Conservation (phyloP, 2,888 invertebrate genomes). For the Syrista parreyssii region DNA sequence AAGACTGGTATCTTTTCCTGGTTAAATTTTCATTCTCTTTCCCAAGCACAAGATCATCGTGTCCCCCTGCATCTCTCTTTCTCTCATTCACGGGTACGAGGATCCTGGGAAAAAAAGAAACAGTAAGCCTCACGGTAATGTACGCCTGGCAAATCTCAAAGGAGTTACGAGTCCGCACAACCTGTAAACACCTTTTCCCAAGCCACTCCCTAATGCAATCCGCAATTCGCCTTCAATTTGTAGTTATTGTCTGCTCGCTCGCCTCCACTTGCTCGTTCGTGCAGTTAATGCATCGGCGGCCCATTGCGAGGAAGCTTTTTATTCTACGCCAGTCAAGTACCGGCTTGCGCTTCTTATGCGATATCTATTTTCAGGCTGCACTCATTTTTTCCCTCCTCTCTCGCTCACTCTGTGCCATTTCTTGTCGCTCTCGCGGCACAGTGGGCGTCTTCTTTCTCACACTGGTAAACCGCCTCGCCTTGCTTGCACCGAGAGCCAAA, state of each 20-base stretch:
- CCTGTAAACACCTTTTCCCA: slow-evolving; percentile 35
- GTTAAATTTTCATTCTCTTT: not conserved
- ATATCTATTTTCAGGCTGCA: too few species aligned
- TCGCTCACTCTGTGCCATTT: not conserved
- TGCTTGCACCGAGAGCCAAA: too few species aligned
- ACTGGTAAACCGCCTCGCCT: too few species aligned
- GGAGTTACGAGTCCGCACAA: slow-evolving; percentile 4
- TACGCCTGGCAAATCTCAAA: too few species aligned
- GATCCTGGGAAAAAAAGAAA: not conserved
- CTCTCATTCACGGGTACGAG: not conserved
- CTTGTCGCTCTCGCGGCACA: too few species aligned
- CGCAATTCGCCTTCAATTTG: slow-evolving; percentile 23
- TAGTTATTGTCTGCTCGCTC: slow-evolving; percentile 5
- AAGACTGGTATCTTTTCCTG: not conserved
- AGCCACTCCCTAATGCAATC: slow-evolving; percentile 33
- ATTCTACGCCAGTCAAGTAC: too few species aligned
- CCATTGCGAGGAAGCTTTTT: not conserved
- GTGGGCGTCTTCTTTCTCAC: too few species aligned
- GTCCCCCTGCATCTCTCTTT: not conserved
- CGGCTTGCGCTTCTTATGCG: too few species aligned
- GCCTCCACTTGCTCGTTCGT: slow-evolving; percentile 3
- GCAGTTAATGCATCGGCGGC: slow-evolving; percentile 6
- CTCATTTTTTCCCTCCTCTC: not conserved
- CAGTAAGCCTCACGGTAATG: not conserved
- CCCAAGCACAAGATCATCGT: not conserved